Conservation (phyloP, 2,797 vertebrate species). For the Octomys mimax region DNA sequence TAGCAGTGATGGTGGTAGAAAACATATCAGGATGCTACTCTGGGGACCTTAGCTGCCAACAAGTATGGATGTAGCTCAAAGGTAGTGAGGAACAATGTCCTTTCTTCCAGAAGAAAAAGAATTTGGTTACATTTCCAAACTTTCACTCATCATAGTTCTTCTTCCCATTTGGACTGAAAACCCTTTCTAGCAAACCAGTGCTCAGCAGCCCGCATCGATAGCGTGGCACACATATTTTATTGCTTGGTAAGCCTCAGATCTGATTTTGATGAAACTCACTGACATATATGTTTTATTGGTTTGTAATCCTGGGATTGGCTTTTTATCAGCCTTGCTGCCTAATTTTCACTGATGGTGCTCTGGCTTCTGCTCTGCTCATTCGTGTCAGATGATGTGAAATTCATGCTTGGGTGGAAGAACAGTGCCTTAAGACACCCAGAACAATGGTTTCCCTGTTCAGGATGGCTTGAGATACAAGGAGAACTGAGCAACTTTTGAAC, state of each 20-base stretch:
- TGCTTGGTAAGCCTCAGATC: slow-evolving; percentile 40
- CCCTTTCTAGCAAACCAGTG: background rate
- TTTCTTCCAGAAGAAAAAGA: background rate
- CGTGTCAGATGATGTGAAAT: background rate
- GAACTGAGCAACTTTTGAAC: background rate
- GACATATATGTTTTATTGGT: slow-evolving; percentile 70
- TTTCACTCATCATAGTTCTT: background rate
- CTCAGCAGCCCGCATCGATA: background rate
- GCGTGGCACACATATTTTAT: background rate
- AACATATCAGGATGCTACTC: background rate
- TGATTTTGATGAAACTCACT: slow-evolving; percentile 6
- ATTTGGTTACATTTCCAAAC: background rate
- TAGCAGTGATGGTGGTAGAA: too few relatives aligned
- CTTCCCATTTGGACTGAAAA: background rate
- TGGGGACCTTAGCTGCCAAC: background rate
- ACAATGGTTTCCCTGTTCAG: background rate
- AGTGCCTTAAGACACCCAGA: background rate
- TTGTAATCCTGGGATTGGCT: slow-evolving; percentile 53
- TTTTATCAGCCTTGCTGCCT: slow-evolving; percentile 41
- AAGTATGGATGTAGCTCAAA: background rate
- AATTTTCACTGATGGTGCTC: slow-evolving; percentile 27
- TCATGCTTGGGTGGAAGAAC: background rate
- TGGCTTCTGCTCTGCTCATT: slow-evolving; percentile 20
- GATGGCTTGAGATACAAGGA: background rate
- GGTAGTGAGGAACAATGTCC: background rate